phyloP scores from a whole-genome alignment of 2,888 invertebrate genomes.

The Mesorhabditis belari region DNA sequence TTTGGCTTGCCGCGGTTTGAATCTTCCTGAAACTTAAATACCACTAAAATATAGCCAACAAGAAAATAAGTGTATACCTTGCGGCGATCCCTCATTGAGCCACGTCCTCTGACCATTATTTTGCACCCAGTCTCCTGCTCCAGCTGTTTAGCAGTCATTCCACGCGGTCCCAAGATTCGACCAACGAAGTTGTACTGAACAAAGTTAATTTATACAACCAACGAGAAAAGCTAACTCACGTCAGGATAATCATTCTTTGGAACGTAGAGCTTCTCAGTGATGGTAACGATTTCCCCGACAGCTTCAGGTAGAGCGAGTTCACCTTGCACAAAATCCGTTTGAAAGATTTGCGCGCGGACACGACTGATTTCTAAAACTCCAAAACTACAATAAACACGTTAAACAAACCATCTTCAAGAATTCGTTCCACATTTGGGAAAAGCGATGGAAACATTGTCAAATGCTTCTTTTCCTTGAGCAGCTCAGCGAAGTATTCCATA shows the following conservation, averaged over 20 bases:
- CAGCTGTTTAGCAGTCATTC: conserved; percentile 99
- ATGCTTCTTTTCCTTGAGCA: conserved; percentile 42
- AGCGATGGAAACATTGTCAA: conserved; percentile 36
- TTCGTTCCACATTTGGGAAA: conserved; percentile 42
- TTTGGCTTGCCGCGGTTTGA: conserved; percentile 97
- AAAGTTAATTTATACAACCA: conserved; percentile 22
- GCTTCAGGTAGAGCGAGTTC: conserved; percentile 38
- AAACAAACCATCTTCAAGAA: conserved; percentile 39
- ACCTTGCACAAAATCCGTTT: conserved; percentile 93
- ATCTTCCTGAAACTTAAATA: conserved; percentile 78
- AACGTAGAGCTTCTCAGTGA: conserved; percentile 98
- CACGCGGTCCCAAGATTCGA: conserved; percentile 93
- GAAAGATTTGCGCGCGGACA: conserved; percentile 86
- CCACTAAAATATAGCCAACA: not conserved
- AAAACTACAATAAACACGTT: not conserved
- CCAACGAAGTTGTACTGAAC: conserved; percentile 99
- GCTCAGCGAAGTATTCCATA: conserved; percentile 35
- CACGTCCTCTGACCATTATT: conserved; percentile 98
- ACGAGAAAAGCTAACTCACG: conserved; percentile 64
- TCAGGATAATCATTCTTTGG: conserved; percentile 99
- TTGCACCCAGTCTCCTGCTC: conserved; percentile 99
- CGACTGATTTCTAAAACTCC: conserved; percentile 84
- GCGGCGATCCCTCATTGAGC: conserved; percentile 30
- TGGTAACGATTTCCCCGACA: conserved; percentile 66
- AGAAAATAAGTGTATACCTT: conserved; percentile 60